phyloP scores from a whole-genome alignment of 2,113 vertebrate genomes.

The Podarcis muralis region DNA sequence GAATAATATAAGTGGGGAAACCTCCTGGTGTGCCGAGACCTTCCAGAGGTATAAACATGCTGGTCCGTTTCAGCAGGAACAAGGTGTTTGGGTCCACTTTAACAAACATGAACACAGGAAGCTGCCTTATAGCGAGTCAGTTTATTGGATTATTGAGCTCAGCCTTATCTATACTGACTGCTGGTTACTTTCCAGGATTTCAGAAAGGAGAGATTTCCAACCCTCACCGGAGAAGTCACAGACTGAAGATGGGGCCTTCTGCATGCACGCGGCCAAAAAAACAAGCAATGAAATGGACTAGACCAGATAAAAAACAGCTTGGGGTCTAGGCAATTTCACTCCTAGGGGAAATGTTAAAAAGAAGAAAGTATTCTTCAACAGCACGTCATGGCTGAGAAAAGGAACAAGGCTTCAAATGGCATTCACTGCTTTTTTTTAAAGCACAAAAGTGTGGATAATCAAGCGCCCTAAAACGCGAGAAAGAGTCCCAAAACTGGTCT shows the following conservation, averaged over 20 bases:
- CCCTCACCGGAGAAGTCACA: too few species aligned
- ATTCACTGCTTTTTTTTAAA: not conserved
- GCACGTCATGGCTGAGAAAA: not conserved
- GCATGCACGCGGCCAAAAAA: too few species aligned
- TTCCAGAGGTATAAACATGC: not conserved
- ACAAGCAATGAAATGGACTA: not conserved
- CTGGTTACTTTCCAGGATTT: too few species aligned
- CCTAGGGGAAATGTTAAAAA: not conserved
- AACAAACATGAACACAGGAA: not conserved
- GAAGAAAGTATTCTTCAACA: not conserved
- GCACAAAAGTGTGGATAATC: not conserved
- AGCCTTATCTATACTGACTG: too few species aligned
- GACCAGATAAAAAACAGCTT: not conserved
- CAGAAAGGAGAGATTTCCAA: too few species aligned
- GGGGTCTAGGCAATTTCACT: not conserved
- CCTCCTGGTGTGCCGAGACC: not conserved
- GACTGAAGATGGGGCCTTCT: too few species aligned
- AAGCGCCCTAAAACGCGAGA: not conserved
- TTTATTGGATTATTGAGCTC: too few species aligned
- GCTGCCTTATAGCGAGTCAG: too few species aligned
- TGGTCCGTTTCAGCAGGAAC: not conserved
- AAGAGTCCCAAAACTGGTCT: not conserved
- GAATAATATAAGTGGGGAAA: not conserved
- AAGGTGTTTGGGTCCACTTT: not conserved
- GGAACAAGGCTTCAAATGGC: not conserved